Evolutionary conservation across 2,888 invertebrate genomes (phyloP).

Genomic region (Agrochola circellaris): DNA sequence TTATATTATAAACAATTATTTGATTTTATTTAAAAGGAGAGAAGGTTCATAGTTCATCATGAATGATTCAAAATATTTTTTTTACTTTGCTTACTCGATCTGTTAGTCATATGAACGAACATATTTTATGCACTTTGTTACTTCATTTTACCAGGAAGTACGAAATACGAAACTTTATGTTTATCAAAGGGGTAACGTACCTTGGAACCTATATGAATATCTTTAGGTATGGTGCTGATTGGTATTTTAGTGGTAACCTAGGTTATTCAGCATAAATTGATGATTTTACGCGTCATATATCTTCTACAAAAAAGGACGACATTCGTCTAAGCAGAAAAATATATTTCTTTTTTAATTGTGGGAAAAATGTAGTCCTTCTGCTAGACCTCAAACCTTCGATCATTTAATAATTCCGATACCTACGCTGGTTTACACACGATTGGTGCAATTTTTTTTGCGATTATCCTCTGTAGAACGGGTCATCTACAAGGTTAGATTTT

Average conservation of each 20-base stretch:
- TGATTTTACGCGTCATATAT: not conserved
- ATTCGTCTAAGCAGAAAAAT: not conserved
- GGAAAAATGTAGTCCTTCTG: not conserved
- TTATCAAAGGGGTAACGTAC: not conserved
- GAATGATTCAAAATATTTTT: not conserved
- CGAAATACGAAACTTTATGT: not conserved
- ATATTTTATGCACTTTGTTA: not conserved
- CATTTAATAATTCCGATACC: not conserved
- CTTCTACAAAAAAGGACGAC: not conserved
- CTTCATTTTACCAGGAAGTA: not conserved
- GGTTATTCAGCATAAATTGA: not conserved
- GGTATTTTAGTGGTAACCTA: not conserved
- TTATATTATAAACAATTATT: not conserved
- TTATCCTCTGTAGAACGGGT: not conserved
- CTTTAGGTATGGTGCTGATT: not conserved
- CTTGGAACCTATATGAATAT: constrained; percentile 19
- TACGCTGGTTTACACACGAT: too few species aligned
- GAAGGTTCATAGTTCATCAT: not conserved
- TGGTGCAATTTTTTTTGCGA: too few species aligned
- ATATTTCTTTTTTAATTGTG: not conserved
- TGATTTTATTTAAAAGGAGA: not conserved
- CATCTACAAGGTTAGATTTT: not conserved
- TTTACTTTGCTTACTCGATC: not conserved
- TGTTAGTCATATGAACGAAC: not conserved
- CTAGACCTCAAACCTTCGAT: not conserved